Conservation (phyloP, 2,888 invertebrate species). For the Limenitis camilla region DNA sequence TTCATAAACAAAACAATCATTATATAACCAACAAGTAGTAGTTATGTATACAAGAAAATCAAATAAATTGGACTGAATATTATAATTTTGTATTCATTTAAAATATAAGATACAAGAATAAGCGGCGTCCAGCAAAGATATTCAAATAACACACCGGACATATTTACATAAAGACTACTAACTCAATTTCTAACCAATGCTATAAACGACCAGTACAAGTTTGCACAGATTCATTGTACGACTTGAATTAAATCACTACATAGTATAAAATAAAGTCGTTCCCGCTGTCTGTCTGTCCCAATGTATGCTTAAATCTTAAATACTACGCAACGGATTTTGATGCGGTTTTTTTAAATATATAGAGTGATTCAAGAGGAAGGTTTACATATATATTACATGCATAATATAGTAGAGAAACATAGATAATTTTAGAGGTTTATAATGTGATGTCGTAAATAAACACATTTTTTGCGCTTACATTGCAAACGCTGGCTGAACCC, state of each 20-base stretch:
- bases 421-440: too few relatives aligned
- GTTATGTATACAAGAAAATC: not conserved
- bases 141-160: constrained; percentile 11
- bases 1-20: not conserved
- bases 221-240: constrained; percentile 2
- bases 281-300: too few relatives aligned
- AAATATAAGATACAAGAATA: constrained; percentile 9
- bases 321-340: too few relatives aligned
- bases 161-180: constrained; percentile 14
- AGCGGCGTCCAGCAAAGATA: constrained; percentile 12
- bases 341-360: too few relatives aligned
- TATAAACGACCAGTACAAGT: constrained; percentile 12
- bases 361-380: too few relatives aligned
- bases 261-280: too few relatives aligned
- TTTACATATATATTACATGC: too few relatives aligned
- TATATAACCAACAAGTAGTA: not conserved
- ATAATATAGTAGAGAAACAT: too few relatives aligned
- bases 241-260: not conserved
- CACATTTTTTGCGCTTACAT: too few relatives aligned
- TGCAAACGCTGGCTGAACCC: too few relatives aligned
- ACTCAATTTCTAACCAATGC: constrained; percentile 15
- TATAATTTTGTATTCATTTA: constrained; percentile 6
- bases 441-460: too few relatives aligned
- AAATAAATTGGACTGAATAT: not conserved
- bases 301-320: too few relatives aligned